phyloP scores from a whole-genome alignment of 30 jellyfish, hydroid and myxozoan species.

The Turritopsis dohrnii region DNA sequence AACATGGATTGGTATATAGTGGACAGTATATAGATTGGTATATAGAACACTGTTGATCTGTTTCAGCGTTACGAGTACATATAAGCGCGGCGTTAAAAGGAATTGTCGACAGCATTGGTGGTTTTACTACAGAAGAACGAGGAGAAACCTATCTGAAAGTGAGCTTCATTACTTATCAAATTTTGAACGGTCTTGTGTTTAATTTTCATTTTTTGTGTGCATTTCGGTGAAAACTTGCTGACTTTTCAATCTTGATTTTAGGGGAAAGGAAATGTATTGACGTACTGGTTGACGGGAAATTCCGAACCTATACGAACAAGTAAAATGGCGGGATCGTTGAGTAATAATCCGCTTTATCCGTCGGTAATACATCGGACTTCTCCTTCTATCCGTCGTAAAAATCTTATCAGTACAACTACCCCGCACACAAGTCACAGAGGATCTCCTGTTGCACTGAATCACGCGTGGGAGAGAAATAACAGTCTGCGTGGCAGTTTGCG shows the following conservation, averaged over 20 bases:
- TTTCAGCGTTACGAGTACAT: conserved; percentile 64
- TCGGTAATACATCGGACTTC: neutral
- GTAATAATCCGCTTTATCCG: neutral
- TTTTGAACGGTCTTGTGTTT: too few species aligned
- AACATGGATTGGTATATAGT: too few species aligned
- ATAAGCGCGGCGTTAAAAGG: conserved; percentile 63
- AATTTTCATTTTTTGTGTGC: too few species aligned
- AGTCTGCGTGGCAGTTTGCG: conserved; percentile 19
- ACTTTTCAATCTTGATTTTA: neutral
- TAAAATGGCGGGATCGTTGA: neutral
- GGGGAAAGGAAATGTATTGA: conserved; percentile 72
- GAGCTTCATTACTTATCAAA: too few species aligned
- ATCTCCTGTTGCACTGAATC: neutral
- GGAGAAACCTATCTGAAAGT: conserved; percentile 77
- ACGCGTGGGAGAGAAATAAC: conserved; percentile 11
- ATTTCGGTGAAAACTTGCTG: too few species aligned
- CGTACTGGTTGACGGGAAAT: conserved; percentile 58
- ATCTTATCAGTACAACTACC: neutral
- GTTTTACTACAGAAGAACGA: conserved; percentile 52
- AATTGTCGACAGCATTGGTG: conserved; percentile 46
- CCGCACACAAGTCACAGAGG: conserved; percentile 15
- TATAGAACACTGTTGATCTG: neutral
- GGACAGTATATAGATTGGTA: too few species aligned
- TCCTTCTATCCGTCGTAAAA: conserved; percentile 13
- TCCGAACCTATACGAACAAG: conserved; percentile 35